Conservation (phyloP, 2,888 invertebrate genomes). For the Leptinotarsa peninsularis region DNA sequence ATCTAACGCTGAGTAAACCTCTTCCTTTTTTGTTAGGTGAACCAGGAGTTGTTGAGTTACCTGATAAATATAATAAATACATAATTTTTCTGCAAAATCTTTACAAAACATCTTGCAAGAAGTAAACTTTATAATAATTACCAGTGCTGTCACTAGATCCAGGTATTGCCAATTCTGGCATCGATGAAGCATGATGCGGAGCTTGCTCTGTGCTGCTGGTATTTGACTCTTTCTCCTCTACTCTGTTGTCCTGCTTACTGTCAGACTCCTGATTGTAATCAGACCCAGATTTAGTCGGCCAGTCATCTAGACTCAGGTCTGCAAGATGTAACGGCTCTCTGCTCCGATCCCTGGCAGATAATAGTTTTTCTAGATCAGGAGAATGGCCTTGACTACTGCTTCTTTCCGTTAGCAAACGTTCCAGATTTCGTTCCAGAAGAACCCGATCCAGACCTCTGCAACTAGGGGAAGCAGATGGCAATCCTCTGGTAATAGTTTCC, state of each 20-base stretch:
- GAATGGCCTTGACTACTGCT: conserved; percentile 57
- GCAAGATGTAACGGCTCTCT: conserved; percentile 72
- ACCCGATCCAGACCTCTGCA: conserved; percentile 75
- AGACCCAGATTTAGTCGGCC: conserved; percentile 64
- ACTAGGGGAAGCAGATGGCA: conserved; percentile 50
- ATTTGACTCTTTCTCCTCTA: conserved; percentile 54
- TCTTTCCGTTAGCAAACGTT: conserved; percentile 71
- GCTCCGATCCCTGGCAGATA: conserved; percentile 71
- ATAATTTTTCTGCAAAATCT: no score
- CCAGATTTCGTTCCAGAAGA: conserved; percentile 76
- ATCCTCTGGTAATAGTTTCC: conserved; percentile 51
- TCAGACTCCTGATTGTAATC: conserved; percentile 45
- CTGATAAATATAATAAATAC: not conserved
- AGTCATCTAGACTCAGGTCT: conserved; percentile 71
- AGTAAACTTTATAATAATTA: conserved; percentile 26
- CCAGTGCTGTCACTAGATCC: conserved; percentile 54
- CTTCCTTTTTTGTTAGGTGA: conserved; percentile 63
- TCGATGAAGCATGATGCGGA: conserved; percentile 71
- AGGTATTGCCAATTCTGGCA: conserved; percentile 72
- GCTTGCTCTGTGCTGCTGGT: conserved; percentile 46
- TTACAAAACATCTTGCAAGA: not conserved
- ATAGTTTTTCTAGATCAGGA: conserved; percentile 67
- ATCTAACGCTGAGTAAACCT: conserved; percentile 68
- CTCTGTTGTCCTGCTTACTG: conserved; percentile 50
- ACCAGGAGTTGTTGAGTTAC: conserved; percentile 59